phyloP scores from a whole-genome alignment of 2,888 invertebrate species.

The Ectropis crepuscularia region DNA sequence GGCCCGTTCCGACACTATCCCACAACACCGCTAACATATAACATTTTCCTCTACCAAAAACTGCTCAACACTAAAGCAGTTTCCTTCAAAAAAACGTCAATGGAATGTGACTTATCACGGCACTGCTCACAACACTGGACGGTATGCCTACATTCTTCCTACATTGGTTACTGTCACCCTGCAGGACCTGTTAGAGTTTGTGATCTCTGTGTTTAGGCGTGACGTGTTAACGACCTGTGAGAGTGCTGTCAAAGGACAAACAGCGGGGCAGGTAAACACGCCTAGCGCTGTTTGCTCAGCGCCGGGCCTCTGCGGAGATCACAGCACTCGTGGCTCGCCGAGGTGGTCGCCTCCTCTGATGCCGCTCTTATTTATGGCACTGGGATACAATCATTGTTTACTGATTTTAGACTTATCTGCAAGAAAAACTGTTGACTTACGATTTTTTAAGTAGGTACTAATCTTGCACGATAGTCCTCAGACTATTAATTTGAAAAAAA shows the following conservation, averaged over 20 bases:
- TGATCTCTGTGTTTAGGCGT: conserved; percentile 65
- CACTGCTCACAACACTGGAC: no score
- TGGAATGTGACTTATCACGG: no score
- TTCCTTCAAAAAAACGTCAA: no score
- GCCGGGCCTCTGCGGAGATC: conserved; percentile 68
- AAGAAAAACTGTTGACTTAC: neutral
- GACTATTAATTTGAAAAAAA: no score
- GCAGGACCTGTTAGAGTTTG: conserved; percentile 33
- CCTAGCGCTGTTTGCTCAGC: conserved; percentile 59
- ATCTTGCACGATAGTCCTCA: no score
- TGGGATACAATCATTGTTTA: conserved; percentile 33
- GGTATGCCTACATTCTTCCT: no score
- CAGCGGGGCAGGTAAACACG: conserved; percentile 68
- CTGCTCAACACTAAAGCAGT: no score
- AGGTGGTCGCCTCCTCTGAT: conserved; percentile 61
- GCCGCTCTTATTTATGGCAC: conserved; percentile 34
- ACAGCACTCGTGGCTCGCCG: conserved; percentile 46
- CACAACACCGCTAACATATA: no score
- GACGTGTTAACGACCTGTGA: conserved; percentile 82
- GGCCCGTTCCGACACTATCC: no score
- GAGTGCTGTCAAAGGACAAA: conserved; percentile 83
- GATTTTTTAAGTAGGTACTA: no score
- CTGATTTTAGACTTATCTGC: conserved; percentile 3
- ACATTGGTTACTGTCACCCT: conserved; percentile 1
- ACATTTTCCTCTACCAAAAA: no score